A percentile compares a stretch with the other conserved stretches of the same genome.
phyloP scores from a whole-genome alignment of 2,113 vertebrate species.

The Cynocephalus volans region DNA sequence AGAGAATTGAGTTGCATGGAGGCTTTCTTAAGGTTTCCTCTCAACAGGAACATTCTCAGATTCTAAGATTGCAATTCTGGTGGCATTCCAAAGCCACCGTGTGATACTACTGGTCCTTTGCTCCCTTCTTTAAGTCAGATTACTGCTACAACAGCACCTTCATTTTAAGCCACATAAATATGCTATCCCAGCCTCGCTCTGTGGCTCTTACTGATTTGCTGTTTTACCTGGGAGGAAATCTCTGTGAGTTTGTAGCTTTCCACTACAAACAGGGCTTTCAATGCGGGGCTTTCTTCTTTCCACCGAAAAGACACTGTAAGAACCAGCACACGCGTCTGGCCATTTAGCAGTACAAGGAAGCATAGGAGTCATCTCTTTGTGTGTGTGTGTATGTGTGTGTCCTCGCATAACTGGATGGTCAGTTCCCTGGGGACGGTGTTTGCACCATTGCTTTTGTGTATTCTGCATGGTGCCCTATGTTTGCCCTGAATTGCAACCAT shows the following conservation, averaged over 20 bases:
- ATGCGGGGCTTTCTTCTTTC: background rate
- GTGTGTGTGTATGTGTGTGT: background rate
- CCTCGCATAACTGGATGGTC: background rate
- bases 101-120: background rate
- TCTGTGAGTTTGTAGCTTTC: background rate
- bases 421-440: background rate
- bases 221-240: background rate
- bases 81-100: background rate
- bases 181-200: background rate
- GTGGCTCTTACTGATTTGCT: background rate
- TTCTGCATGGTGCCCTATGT: background rate
- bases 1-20: background rate
- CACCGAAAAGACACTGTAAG: background rate
- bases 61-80: background rate
- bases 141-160: background rate
- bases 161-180: background rate
- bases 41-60: background rate
- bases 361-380: background rate
- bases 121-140: background rate
- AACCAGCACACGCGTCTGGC: background rate
- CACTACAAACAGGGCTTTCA: background rate
- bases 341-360: background rate
- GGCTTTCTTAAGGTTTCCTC: background rate
- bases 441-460: background rate
- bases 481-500: background rate